Evolutionary conservation across 2,797 vertebrate genomes (phyloP).

Genomic region (Scleropages formosus): DNA sequence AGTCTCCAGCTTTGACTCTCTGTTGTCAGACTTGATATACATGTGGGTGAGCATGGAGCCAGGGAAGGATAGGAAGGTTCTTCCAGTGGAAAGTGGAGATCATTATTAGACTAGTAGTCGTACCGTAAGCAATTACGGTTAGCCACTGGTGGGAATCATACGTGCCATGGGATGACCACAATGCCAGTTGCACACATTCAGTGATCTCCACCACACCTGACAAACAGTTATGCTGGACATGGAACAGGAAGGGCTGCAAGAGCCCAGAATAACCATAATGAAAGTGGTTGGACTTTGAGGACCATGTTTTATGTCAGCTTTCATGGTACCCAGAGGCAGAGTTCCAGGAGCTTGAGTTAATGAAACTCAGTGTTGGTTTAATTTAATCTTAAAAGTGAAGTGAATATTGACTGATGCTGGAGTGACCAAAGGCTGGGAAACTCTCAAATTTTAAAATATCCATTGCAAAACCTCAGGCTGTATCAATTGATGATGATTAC

Average conservation of each 20-base stretch:
- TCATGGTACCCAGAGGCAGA: neutral
- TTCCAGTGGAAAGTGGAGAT: neutral
- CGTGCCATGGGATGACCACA: neutral
- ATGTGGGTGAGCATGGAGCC: too few species aligned
- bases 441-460: neutral
- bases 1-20: too few species aligned
- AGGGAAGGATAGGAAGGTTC: neutral
- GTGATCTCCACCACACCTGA: neutral
- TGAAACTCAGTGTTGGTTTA: constrained; percentile 9
- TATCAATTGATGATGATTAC: neutral
- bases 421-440: neutral
- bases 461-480: neutral
- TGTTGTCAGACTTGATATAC: too few species aligned
- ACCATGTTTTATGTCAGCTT: neutral
- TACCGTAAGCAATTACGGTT: neutral
- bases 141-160: neutral
- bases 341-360: neutral
- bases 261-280: neutral
- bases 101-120: neutral
- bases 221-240: neutral
- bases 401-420: neutral
- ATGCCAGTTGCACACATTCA: neutral
- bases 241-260: neutral
- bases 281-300: neutral
- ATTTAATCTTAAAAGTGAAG: constrained; percentile 6